Evolutionary conservation across 2,113 vertebrate genomes (phyloP), one percentile per base, ranked within the genome.

Genomic region (Patagioenas fasciata): DNA sequence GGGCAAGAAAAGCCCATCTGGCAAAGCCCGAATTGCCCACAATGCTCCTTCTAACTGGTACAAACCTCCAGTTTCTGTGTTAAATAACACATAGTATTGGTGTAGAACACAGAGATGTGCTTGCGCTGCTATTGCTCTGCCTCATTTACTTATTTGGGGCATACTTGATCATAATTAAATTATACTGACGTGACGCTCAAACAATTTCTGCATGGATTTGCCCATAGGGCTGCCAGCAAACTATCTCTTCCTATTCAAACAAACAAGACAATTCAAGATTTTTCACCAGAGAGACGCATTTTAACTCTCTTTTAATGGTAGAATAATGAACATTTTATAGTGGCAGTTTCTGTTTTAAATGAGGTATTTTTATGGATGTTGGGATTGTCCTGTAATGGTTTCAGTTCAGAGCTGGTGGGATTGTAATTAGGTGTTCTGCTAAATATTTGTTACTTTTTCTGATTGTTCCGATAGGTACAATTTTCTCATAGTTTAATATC

Each of bases 151-250:
- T 91, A 82, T 93, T 78, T 93, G 80, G 51, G 72, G 31, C 60
- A 74, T 1, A 7, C 15, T 91, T 69, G 40, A 20, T 85, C 70
- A 72, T 84, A 95, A 95, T 97, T 96, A 95, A 97, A 89, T 92
- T 89, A 74, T 51, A 96, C 7, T 62, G 75, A 96, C 61, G 65
- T 24, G 5, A 67, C 74, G 42, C 79, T 96, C 93, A 95, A 95
- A 93, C 70, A 77, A 44, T 94, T 88, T 93, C 40, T 85, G 82
- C 74, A 90, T 58, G 48, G 75, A 88, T 93, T 90, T 95, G 40
- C 42, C 93, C 91, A 82, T 3, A 71, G 75, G 71, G 88, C 74
- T 69, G n/a, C 75, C 81, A 54, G 62, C 38, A 91, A 88, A 80
- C 78, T 31, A 2, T 70, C 64, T 91, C 85, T 80, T 89, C 67